A percentile compares a stretch with the other conserved stretches of the same genome.
Conservation (phyloP, 1,140 invertebrate genomes). For the Vanessa tameamea region DNA sequence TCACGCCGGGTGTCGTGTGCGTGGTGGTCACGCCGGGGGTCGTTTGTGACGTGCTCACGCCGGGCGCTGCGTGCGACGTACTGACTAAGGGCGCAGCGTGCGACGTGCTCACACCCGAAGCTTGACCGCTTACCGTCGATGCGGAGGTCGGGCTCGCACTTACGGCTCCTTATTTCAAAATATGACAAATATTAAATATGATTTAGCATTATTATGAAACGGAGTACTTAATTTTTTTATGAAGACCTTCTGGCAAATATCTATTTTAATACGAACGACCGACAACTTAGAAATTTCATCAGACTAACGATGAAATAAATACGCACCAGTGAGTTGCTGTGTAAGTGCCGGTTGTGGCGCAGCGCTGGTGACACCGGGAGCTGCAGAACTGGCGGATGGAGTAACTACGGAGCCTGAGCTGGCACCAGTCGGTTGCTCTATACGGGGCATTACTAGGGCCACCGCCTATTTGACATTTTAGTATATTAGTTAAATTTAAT, state of each 20-base stretch:
- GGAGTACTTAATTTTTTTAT: too few relatives aligned
- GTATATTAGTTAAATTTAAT: not conserved
- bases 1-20: slow-evolving; percentile 42
- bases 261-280: too few relatives aligned
- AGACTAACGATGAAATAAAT: not conserved
- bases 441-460: slow-evolving; percentile 86
- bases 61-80: slow-evolving; percentile 45
- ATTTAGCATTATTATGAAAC: too few relatives aligned
- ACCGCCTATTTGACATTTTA: slow-evolving; percentile 81
- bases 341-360: slow-evolving; percentile 43
- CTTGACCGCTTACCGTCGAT: slow-evolving; percentile 36
- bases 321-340: slow-evolving; percentile 39
- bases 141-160: slow-evolving; percentile 41
- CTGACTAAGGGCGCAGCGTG: slow-evolving; percentile 48
- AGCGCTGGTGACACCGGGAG: slow-evolving; percentile 53
- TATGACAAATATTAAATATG: not conserved
- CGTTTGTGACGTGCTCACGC: slow-evolving; percentile 45
- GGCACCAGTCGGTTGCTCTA: slow-evolving; percentile 80
- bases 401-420: slow-evolving; percentile 38
- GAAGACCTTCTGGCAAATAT: too few relatives aligned
- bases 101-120: slow-evolving; percentile 47
- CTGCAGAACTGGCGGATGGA: slow-evolving; percentile 49
- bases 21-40: slow-evolving; percentile 46
- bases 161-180: slow-evolving; percentile 27
- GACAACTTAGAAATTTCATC: too few relatives aligned